These are phyloP conservation scores for Brachionus angularis DNA, from an alignment of 1,140 invertebrate species.

Conservation along the genomic window DNA sequence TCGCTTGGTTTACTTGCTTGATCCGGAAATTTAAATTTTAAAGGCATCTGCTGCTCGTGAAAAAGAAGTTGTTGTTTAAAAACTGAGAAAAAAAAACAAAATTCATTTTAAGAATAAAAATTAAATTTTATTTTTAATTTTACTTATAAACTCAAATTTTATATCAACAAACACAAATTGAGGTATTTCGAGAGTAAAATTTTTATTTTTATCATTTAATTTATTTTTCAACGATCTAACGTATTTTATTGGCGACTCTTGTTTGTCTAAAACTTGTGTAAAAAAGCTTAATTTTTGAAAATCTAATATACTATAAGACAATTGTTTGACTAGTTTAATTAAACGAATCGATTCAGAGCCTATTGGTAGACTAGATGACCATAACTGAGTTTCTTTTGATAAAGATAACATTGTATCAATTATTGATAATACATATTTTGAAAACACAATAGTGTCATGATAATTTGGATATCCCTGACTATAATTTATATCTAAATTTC, in stretches of 20 bases:
- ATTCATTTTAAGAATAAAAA: background rate
- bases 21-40: slow-evolving; percentile 27
- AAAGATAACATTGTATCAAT: slow-evolving; percentile 1
- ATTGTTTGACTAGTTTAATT: slow-evolving; percentile 6
- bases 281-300: slow-evolving; percentile 18
- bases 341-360: slow-evolving; percentile 23
- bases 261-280: background rate
- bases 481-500: slow-evolving; percentile 9
- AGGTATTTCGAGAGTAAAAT: background rate
- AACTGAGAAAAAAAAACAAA: background rate
- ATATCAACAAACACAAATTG: background rate
- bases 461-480: background rate
- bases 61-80: background rate
- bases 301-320: background rate
- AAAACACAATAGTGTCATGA: slow-evolving; percentile 33
- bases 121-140: background rate
- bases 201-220: background rate
- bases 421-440: background rate
- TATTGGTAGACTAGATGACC: slow-evolving; percentile 3
- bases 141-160: slow-evolving; percentile 7
- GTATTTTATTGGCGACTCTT: no score
- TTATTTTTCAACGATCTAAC: no score
- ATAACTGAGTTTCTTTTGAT: slow-evolving; percentile 24
- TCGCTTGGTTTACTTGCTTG: background rate
- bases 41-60: slow-evolving; percentile 13